phyloP scores from a whole-genome alignment of 2,888 invertebrate species.

The Lydus trimaculatus region DNA sequence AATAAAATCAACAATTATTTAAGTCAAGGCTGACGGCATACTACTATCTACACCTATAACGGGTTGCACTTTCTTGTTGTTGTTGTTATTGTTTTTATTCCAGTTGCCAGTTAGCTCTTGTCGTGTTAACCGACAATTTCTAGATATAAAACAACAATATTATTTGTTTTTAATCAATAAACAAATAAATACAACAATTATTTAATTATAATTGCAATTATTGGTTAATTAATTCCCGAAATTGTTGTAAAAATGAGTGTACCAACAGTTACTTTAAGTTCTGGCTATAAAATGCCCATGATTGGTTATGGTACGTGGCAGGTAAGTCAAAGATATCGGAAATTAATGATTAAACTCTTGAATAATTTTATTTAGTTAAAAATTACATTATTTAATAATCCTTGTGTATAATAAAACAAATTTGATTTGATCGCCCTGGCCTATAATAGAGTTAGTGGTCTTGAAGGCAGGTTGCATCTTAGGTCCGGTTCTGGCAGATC shows the following conservation, averaged over 20 bases:
- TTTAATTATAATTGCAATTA: no score
- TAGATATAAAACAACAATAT: not conserved
- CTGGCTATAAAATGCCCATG: conserved; percentile 32
- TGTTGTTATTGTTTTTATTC: not conserved
- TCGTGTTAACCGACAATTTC: not conserved
- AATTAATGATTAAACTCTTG: no score
- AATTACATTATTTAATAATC: no score
- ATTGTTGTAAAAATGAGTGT: conserved; percentile 18
- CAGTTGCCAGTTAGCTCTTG: not conserved
- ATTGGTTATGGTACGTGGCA: conserved; percentile 40
- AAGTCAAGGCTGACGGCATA: no score
- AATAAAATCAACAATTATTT: no score
- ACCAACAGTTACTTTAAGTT: conserved; percentile 19
- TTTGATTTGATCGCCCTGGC: no score
- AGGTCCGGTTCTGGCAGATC: no score
- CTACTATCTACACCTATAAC: not conserved
- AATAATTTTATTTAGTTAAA: no score
- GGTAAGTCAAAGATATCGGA: conserved; percentile 29
- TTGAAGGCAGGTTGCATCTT: no score
- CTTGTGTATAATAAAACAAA: no score
- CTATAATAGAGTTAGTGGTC: no score
- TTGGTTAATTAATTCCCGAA: no score
- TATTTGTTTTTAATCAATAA: not conserved
- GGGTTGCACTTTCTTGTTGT: not conserved
- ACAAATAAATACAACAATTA: not conserved